Base-by-base conservation (phyloP, 1,140 invertebrate species). In the Pectinophora gossypiella region DNA sequence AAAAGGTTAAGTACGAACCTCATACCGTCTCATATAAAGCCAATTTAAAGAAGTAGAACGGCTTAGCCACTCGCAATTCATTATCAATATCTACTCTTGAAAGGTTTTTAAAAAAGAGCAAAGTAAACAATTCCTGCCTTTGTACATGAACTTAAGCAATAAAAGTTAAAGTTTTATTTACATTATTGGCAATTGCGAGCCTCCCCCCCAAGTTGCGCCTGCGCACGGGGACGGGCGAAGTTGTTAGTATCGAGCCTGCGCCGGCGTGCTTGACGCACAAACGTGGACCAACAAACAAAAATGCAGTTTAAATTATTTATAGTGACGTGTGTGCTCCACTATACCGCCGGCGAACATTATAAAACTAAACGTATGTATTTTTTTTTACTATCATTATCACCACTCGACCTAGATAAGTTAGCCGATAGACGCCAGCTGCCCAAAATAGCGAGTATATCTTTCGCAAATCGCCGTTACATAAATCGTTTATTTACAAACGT, bases 321-420 rank as follows among this genome's bases (percentile, higher is more conserved):
- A 69, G 76, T 86, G 71, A 68, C 51, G 49, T 54, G 71, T 56
- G 76, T 81, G 69, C 47, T 82, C 47, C 70, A 73, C 44, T 67
- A 61, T 55, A 48, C 73, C 13, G 52, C 60, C 3, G 79, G 69
- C 16, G 83, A 84, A 48, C 53, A 86, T 66, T 86, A 76, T 61
- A 84, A 76, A 55, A 81, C 74, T 48, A 83, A 80, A 68, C 83
- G 83, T 86, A 63, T 81, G 83, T 86, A 68, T 55, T 65, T 62
- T 64, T 63, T 43, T 38, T 15, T 2, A 40, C 27, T 32, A 12
- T 32, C n/a, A n/a, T 12, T 32, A n/a, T 32, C n/a, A n/a, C n/a
- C n/a, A n/a, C 1, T 32, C 27, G 27, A 32, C 27, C 27, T n/a
- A 32, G n/a, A 32, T 9, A 12, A 32, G 9, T 3, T 3, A 32